Evolutionary conservation across 2,888 invertebrate species (phyloP).

Genomic region (Sialis fuliginosa): DNA sequence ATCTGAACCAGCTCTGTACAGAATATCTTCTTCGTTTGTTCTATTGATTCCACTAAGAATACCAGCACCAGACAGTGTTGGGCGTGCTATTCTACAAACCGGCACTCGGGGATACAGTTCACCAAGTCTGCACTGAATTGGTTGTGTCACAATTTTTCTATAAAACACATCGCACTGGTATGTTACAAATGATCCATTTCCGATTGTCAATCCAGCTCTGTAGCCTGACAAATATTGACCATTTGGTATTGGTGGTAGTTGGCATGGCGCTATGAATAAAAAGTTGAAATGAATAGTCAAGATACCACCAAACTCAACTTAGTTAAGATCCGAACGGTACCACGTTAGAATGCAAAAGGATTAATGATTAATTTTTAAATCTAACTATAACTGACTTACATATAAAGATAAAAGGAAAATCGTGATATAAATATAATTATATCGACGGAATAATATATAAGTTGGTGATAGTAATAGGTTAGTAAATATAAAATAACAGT

Average conservation of each 20-base stretch:
- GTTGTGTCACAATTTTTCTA: constrained; percentile 31
- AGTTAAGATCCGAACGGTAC: too few species aligned
- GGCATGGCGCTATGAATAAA: constrained; percentile 40
- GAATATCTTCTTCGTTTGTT: constrained; percentile 16
- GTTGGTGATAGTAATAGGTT: too few species aligned
- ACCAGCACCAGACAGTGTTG: constrained; percentile 21
- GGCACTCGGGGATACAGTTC: constrained; percentile 39
- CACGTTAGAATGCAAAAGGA: too few species aligned
- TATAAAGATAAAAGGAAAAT: too few species aligned
- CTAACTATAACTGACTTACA: too few species aligned
- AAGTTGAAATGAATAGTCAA: neutral
- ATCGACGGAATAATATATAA: too few species aligned
- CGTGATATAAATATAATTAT: too few species aligned
- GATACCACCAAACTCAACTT: too few species aligned
- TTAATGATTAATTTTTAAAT: too few species aligned
- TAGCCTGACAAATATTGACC: constrained; percentile 64
- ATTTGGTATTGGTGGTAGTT: constrained; percentile 43
- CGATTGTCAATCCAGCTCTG: constrained; percentile 60
- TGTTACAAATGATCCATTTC: constrained; percentile 60
- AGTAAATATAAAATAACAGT: neutral
- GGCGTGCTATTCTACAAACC: constrained; percentile 32
- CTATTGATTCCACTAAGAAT: constrained; percentile 10
- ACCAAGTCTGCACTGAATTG: constrained; percentile 45
- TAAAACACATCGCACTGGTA: constrained; percentile 47
- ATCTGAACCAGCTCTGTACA: constrained; percentile 25